These are phyloP conservation scores for Paelopatides confundens DNA, from an alignment of 53 echinoderm and acorn worm genomes.

Conservation along the genomic window DNA sequence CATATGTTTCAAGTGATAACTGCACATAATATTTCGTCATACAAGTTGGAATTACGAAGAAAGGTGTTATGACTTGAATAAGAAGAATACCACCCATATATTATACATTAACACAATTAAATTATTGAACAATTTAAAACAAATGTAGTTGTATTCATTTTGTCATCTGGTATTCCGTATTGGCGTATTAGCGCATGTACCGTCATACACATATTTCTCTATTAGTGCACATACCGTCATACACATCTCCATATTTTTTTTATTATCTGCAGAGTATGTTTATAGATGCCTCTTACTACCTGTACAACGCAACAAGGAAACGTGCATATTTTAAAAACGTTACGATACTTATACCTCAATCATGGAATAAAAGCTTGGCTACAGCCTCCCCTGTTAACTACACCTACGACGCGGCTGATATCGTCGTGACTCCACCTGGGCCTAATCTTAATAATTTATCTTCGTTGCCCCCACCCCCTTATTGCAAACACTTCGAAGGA, in stretches of 20 bases:
- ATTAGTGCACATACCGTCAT: too few relatives aligned
- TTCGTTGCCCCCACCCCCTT: slow-evolving; percentile 53
- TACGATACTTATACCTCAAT: slow-evolving; percentile 70
- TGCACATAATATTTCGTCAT: too few relatives aligned
- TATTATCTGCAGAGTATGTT: slow-evolving; percentile 65
- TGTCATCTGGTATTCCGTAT: too few relatives aligned
- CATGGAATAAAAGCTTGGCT: slow-evolving; percentile 56
- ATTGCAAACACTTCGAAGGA: slow-evolving; percentile 70
- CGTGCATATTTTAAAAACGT: slow-evolving; percentile 72
- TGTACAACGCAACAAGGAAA: slow-evolving; percentile 73
- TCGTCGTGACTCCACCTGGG: slow-evolving; percentile 72
- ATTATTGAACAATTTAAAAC: too few relatives aligned
- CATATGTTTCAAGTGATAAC: too few relatives aligned
- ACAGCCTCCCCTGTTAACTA: slow-evolving; percentile 61
- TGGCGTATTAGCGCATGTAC: too few relatives aligned
- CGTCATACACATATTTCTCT: too few relatives aligned
- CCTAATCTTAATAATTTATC: slow-evolving; percentile 53
- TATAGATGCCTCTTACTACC: slow-evolving; percentile 62
- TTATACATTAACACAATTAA: too few relatives aligned
- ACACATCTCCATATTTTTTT: background rate
- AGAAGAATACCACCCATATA: too few relatives aligned
- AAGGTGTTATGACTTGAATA: too few relatives aligned
- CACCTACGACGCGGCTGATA: slow-evolving; percentile 80
- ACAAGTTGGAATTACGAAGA: too few relatives aligned
- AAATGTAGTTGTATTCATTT: too few relatives aligned